These are phyloP conservation scores for Lasioglossum morio DNA, from an alignment of 2,888 invertebrate genomes.

Conservation along the genomic window DNA sequence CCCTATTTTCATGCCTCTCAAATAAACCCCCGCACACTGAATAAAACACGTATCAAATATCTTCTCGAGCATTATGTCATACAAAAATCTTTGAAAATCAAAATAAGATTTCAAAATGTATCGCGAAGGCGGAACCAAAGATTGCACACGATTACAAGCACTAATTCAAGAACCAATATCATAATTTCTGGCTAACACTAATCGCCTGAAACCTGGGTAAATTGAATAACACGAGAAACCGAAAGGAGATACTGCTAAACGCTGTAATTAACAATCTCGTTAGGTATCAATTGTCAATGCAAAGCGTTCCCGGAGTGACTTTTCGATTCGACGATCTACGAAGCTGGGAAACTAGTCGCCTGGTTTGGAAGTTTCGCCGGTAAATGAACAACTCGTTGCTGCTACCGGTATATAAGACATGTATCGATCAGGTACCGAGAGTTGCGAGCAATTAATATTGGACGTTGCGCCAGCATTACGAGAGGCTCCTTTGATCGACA, in stretches of 20 bases:
- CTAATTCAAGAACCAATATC: neutral
- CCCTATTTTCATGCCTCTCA: neutral
- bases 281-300: neutral
- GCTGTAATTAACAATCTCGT: neutral
- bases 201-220: neutral
- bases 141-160: neutral
- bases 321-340: neutral
- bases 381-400: neutral
- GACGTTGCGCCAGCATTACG: conserved; percentile 5
- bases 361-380: neutral
- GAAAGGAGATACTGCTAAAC: neutral
- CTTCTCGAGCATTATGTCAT: neutral
- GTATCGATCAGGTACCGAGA: neutral
- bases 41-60: neutral
- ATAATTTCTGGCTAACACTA: neutral
- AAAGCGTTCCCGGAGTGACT: neutral
- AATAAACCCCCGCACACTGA: neutral
- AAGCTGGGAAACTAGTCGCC: neutral
- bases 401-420: neutral
- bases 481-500: conserved; percentile 76
- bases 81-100: neutral
- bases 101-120: neutral
- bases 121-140: neutral
- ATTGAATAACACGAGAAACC: neutral
- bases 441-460: conserved; percentile 43